A percentile compares a stretch with the other conserved stretches of the same genome.
Conservation (phyloP, 2,797 vertebrate species). For the Cirrhinus molitorella region DNA sequence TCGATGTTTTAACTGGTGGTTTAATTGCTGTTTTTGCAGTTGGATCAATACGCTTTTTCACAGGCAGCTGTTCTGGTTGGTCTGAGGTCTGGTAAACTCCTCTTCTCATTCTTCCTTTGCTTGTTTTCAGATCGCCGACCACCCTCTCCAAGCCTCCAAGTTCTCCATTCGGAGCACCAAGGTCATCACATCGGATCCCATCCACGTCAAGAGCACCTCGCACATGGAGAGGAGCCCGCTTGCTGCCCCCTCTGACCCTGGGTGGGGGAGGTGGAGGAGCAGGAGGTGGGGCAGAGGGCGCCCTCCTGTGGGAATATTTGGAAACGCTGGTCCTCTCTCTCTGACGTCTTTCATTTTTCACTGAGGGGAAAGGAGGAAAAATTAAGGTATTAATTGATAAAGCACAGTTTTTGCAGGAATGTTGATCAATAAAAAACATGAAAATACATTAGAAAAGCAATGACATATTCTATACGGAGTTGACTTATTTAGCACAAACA, state of each 20-base stretch:
- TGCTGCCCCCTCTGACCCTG: slow-evolving; percentile 65
- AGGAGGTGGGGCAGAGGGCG: slow-evolving; percentile 64
- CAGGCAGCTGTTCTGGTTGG: slow-evolving; percentile 74
- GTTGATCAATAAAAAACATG: background rate
- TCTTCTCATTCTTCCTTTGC: slow-evolving; percentile 81
- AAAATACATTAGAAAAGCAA: background rate
- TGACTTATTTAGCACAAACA: background rate
- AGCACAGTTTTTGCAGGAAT: background rate
- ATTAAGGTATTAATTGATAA: slow-evolving; percentile 20
- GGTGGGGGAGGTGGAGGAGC: slow-evolving; percentile 64
- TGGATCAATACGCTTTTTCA: slow-evolving; percentile 63
- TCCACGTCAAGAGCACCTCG: slow-evolving; percentile 86
- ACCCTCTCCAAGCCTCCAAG: slow-evolving; percentile 81
- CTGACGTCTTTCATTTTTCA: slow-evolving; percentile 70
- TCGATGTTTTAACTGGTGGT: slow-evolving; percentile 43
- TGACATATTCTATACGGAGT: background rate
- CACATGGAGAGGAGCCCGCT: slow-evolving; percentile 67
- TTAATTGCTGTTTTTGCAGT: slow-evolving; percentile 56
- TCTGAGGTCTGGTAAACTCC: slow-evolving; percentile 82
- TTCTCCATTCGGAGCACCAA: slow-evolving; percentile 63
- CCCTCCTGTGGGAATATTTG: slow-evolving; percentile 69
- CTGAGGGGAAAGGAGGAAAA: slow-evolving; percentile 58
- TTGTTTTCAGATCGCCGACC: slow-evolving; percentile 77
- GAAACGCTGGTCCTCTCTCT: slow-evolving; percentile 67
- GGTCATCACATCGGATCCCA: slow-evolving; percentile 66